Conservation (phyloP, 2,888 invertebrate species). For the Pseudococcus viburni region DNA sequence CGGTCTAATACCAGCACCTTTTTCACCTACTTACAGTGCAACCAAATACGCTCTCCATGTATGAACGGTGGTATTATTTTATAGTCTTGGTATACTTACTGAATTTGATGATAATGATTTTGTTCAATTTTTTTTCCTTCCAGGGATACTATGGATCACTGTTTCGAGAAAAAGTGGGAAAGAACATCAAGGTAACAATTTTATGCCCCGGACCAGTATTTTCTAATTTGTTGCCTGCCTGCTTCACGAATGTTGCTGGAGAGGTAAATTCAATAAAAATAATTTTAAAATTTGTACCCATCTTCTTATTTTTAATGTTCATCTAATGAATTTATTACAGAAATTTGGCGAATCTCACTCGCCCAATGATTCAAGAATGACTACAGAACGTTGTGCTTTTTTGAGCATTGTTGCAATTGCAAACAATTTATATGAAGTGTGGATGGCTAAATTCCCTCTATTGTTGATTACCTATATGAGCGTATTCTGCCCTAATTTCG, state of each 20-base stretch:
- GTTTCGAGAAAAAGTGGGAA: slow-evolving; percentile 75
- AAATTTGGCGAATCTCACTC: slow-evolving; percentile 70
- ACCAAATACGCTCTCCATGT: slow-evolving; percentile 84
- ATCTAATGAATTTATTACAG: slow-evolving; percentile 68
- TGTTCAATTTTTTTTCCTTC: slow-evolving; percentile 68
- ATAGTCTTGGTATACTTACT: background rate
- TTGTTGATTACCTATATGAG: slow-evolving; percentile 75
- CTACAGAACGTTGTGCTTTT: slow-evolving; percentile 73
- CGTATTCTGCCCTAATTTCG: slow-evolving; percentile 76
- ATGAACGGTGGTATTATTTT: background rate
- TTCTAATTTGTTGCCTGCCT: slow-evolving; percentile 79
- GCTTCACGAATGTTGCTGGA: slow-evolving; percentile 78
- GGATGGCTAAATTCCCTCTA: slow-evolving; percentile 80
- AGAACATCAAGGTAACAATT: slow-evolving; percentile 77
- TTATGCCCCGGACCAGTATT: slow-evolving; percentile 85
- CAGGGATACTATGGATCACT: slow-evolving; percentile 83
- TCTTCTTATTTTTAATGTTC: background rate
- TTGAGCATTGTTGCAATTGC: slow-evolving; percentile 74
- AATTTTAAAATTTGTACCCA: background rate
- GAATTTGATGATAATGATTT: background rate
- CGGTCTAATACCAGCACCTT: slow-evolving; percentile 79
- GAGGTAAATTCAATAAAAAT: slow-evolving; percentile 72
- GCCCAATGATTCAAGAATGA: slow-evolving; percentile 72
- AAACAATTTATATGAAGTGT: slow-evolving; percentile 76
- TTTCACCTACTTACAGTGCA: slow-evolving; percentile 80